Evolutionary conservation across 2,113 vertebrate genomes (phyloP).

Genomic region (Electrona antarctica): DNA sequence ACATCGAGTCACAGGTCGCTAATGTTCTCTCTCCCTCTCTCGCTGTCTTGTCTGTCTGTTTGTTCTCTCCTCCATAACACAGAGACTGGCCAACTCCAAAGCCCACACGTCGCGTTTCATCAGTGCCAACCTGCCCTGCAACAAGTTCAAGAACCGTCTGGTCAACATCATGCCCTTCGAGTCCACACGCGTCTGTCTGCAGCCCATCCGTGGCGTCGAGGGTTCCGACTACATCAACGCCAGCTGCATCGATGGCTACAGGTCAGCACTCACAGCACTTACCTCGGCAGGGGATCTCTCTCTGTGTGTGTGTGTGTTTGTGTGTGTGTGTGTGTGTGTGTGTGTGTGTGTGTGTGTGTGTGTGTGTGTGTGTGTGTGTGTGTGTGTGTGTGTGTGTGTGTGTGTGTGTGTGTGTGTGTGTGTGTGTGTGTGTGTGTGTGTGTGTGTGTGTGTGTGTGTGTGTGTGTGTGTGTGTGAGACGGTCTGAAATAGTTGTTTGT

Average conservation of each 20-base stretch:
- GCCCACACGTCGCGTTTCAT: conserved; percentile 97
- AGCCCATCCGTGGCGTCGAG: conserved; percentile 95
- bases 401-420: background rate
- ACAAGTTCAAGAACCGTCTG: conserved; percentile 98
- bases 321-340: background rate
- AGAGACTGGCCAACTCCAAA: conserved; percentile 95
- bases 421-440: too few species aligned
- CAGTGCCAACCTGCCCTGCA: conserved; percentile 96
- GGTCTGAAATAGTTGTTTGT: conserved; percentile 25
- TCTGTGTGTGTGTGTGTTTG: background rate
- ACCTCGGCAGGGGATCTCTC: conserved; percentile 16
- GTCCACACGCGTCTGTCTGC: conserved; percentile 92
- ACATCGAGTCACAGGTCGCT: conserved; percentile 39
- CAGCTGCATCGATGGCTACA: conserved; percentile 95
- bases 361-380: background rate
- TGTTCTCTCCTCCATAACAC: conserved; percentile 36
- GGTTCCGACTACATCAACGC: conserved; percentile 97
- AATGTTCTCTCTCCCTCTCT: conserved; percentile 8
- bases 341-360: conserved; percentile 3
- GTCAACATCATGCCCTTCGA: conserved; percentile 98
- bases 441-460: background rate
- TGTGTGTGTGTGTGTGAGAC: background rate
- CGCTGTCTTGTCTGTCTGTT: background rate
- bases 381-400: too few species aligned
- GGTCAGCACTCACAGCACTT: conserved; percentile 67